Conservation (phyloP, 2,797 vertebrate species). For the Pangasius larnaudii region DNA sequence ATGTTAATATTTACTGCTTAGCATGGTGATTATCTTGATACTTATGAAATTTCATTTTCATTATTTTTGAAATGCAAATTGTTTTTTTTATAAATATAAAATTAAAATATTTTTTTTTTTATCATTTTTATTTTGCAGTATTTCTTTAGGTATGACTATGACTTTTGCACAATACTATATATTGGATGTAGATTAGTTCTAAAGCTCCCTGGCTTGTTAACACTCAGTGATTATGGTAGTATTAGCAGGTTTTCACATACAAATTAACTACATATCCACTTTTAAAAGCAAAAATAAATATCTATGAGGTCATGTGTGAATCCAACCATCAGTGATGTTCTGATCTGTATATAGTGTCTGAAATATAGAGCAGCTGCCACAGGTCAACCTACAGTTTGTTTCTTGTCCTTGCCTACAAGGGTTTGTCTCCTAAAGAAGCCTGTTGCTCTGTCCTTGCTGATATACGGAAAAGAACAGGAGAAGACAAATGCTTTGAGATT, state of each 20-base stretch:
- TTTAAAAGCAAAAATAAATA: background rate
- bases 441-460: constrained; percentile 61
- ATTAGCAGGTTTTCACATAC: background rate
- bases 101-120: too few relatives aligned
- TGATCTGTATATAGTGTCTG: background rate
- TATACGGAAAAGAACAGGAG: constrained; percentile 47
- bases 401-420: constrained; percentile 50
- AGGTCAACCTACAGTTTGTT: background rate
- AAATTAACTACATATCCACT: background rate
- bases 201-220: background rate
- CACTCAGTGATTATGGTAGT: background rate
- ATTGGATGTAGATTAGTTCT: background rate
- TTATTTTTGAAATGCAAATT: background rate
- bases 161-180: background rate
- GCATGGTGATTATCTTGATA: background rate
- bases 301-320: background rate
- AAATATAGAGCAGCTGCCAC: background rate
- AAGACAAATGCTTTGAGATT: constrained; percentile 62
- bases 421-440: constrained; percentile 52
- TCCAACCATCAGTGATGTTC: background rate
- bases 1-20: background rate
- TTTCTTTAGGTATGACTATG: background rate
- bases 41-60: background rate
- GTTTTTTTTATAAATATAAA: too few relatives aligned
- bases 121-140: background rate